phyloP scores from a whole-genome alignment of 2,113 vertebrate species.

The Stigmatopora nigra region DNA sequence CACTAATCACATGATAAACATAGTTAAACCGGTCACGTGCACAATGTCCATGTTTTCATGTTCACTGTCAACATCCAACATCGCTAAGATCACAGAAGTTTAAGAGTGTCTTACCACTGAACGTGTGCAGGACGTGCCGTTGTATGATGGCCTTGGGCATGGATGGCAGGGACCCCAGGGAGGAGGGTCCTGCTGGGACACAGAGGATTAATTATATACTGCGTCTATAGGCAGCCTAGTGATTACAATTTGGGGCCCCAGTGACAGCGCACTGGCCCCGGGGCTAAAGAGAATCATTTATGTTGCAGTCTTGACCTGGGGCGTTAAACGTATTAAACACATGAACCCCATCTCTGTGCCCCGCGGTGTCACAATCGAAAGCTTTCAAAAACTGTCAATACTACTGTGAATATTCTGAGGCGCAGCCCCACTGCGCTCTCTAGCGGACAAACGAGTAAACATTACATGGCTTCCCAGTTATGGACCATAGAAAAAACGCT shows the following conservation, averaged over 20 bases:
- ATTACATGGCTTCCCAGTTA: not conserved
- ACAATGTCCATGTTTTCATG: slow-evolving; percentile 10
- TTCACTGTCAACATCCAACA: slow-evolving; percentile 14
- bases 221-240: slow-evolving; percentile 16
- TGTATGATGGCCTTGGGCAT: slow-evolving; percentile 45
- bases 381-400: not conserved
- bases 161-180: slow-evolving; percentile 17
- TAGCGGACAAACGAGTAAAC: slow-evolving; percentile 12
- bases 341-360: not conserved
- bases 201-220: slow-evolving; percentile 37
- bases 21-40: slow-evolving; percentile 29
- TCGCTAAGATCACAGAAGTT: slow-evolving; percentile 24
- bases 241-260: not conserved
- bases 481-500: not conserved
- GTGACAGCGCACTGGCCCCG: not conserved
- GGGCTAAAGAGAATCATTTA: not conserved
- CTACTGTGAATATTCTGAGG: not conserved
- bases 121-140: slow-evolving; percentile 37
- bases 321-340: not conserved
- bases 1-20: slow-evolving; percentile 31
- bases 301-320: not conserved
- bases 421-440: slow-evolving; percentile 21
- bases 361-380: slow-evolving; percentile 12
- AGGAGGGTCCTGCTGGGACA: slow-evolving; percentile 28
- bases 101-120: slow-evolving; percentile 11